phyloP scores from a whole-genome alignment of 2,113 vertebrate species.

The Psilopsiagon aymara region DNA sequence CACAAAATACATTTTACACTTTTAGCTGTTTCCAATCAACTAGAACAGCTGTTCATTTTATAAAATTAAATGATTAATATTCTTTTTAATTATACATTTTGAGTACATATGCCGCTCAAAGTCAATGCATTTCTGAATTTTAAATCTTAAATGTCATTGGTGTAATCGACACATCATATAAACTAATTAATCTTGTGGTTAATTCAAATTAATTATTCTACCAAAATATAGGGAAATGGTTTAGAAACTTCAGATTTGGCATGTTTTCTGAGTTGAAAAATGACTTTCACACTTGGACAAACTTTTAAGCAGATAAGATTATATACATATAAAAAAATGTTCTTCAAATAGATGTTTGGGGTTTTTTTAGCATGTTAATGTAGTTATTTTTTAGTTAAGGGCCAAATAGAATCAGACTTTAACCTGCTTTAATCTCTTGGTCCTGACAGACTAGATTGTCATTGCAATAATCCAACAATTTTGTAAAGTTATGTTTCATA shows the following conservation, averaged over 20 bases:
- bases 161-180: not conserved
- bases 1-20: conserved; percentile 62
- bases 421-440: not conserved
- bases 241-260: not conserved
- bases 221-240: not conserved
- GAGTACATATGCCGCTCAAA: conserved; percentile 44
- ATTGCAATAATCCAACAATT: not conserved
- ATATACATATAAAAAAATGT: not conserved
- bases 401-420: not conserved
- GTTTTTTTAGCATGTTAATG: not conserved
- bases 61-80: conserved; percentile 61
- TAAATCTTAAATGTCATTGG: conserved; percentile 13
- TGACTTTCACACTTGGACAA: not conserved
- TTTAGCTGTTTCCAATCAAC: conserved; percentile 63
- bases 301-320: not conserved
- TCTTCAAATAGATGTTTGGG: not conserved
- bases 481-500: not conserved
- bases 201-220: not conserved
- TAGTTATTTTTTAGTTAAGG: not conserved
- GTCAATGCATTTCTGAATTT: conserved; percentile 45
- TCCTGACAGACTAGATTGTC: not conserved
- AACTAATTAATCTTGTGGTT: conserved; percentile 5
- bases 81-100: conserved; percentile 50
- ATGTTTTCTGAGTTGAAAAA: not conserved
- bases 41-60: conserved; percentile 57